Base-by-base conservation (phyloP, 2,888 invertebrate genomes). In the Drosophila falleni region DNA sequence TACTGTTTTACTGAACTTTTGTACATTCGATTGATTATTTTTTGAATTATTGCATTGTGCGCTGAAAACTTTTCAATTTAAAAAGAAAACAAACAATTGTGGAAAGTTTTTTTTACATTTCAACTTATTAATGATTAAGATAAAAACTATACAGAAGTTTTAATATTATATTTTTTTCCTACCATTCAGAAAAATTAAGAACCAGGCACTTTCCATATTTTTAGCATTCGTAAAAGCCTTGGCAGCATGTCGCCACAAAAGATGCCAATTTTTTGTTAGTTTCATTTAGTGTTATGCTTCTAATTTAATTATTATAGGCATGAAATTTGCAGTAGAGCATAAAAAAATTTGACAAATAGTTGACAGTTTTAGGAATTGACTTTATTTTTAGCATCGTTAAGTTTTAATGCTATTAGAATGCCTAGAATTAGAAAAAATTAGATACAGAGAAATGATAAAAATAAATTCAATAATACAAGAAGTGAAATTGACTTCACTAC, bases 271-370 rank as follows among this genome's bases (percentile, higher is more conserved):
- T 74, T 78, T 66, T 69, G 72, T 78, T 71, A 66, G 70, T 62
- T 72, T 56, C 51, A 69, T 64, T 82, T 82, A 82, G 83, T 70
- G 42, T 47, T n/a, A 42, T 41, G 47, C 39, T 64, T 65, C 78
- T 82, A 82, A 82, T 82, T 80, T 37, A 71, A 74, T 83, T 83
- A 58, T 58, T 26, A 76, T 51, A 65, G 71, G 75, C 74, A 71
- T 78, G 60, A 74, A 60, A 51, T 59, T 63, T 69, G 49, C 47
- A 58, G 15, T 54, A 35, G 4, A 44, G 13, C 41, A 37, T 47
- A 29, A 6, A 33, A 31, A 33, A 41, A 29, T 16, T 46, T 46
- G 51, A 50, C 54, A 60, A 60, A 61, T 31, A 64, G 58, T 66
- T 72, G 75, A 72, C 78, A 78, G 51, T 75, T 72, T 58, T 33